These are phyloP conservation scores for Galleria mellonella DNA, from an alignment of 1,140 invertebrate genomes.

Conservation along the genomic window DNA sequence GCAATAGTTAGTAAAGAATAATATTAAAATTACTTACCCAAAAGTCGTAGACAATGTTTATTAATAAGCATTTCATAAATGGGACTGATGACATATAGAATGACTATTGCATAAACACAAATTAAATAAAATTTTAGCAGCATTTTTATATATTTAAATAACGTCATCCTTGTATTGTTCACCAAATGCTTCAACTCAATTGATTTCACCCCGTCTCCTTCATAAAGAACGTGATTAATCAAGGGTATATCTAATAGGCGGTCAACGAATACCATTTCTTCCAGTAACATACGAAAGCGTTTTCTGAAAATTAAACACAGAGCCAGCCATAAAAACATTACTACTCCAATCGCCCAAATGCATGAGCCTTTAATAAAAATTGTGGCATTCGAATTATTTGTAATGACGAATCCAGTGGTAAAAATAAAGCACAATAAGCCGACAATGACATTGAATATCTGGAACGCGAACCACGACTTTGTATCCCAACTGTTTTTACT, in stretches of 20 bases:
- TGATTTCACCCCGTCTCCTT: conserved; percentile 18
- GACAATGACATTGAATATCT: conserved; percentile 42
- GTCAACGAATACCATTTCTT: conserved; percentile 48
- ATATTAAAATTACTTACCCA: conserved; percentile 33
- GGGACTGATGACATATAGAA: conserved; percentile 44
- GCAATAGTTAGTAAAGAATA: too few species aligned
- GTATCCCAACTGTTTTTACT: conserved; percentile 39
- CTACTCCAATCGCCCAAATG: conserved; percentile 53
- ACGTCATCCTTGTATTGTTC: conserved; percentile 32
- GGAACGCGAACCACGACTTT: conserved; percentile 35
- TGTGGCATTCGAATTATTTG: conserved; percentile 28
- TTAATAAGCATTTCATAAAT: conserved; percentile 44
- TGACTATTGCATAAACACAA: conserved; percentile 30
- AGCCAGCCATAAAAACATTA: conserved; percentile 48
- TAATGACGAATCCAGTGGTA: conserved; percentile 40
- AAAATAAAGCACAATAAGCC: conserved; percentile 42
- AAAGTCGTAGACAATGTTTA: conserved; percentile 38
- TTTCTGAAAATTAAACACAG: conserved; percentile 43
- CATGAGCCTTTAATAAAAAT: conserved; percentile 49
- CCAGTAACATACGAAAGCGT: conserved; percentile 37
- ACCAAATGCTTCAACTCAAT: conserved; percentile 42
- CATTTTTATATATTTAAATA: conserved; percentile 35
- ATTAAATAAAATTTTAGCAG: conserved; percentile 41
- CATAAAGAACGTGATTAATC: conserved; percentile 26
- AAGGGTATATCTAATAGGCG: conserved; percentile 44